Evolutionary conservation across 1,140 invertebrate genomes (phyloP), one percentile per base, ranked within the genome.

Genomic region (Drosophila kanapiae): DNA sequence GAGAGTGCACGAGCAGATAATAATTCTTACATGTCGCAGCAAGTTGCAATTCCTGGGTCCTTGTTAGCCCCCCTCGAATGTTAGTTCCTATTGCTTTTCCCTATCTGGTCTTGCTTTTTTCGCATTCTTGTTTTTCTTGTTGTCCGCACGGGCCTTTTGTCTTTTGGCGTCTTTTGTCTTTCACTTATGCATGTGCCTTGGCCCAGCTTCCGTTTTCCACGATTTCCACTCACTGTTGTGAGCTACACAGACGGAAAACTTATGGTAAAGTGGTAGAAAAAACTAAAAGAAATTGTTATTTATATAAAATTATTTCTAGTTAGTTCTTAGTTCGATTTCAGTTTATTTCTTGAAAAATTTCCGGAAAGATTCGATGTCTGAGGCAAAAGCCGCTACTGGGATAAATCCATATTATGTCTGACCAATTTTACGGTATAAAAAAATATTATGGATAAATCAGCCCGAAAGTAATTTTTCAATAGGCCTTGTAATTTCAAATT

Each of bases 111-210:
- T 37, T 38, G 16, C 27, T 48, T 47, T 60, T 16, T 48, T 49
- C 27, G 48, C 27, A 31, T 58, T 48, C 33, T 23, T 40, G 29
- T 42, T 60, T 45, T 51, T 23, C 35, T 53, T 45, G 63, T 70
- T 69, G 29, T 45, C 33, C 40, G 58, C 37, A 57, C 40, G 42
- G 38, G 61, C 60, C 59, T 86, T 56, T 85, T 86, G 82, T 85
- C 75, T 85, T 82, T 63, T 40, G 71, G 67, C 71, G 58, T 64
- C 84, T 78, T 87, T 87, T 87, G 83, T 87, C 72, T 83, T 75
- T 83, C 84, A 87, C 77, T 84, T 87, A 88, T 88, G 84, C 80
- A 87, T 88, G 84, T 88, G 84, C 71, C 71, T 75, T 80, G 65
- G 42, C 64, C 72, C 65, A 60, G 60, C 63, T 82, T 78, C 63